Evolutionary conservation across 2,113 vertebrate species (phyloP).

Genomic region (Ranitomeya imitator): DNA sequence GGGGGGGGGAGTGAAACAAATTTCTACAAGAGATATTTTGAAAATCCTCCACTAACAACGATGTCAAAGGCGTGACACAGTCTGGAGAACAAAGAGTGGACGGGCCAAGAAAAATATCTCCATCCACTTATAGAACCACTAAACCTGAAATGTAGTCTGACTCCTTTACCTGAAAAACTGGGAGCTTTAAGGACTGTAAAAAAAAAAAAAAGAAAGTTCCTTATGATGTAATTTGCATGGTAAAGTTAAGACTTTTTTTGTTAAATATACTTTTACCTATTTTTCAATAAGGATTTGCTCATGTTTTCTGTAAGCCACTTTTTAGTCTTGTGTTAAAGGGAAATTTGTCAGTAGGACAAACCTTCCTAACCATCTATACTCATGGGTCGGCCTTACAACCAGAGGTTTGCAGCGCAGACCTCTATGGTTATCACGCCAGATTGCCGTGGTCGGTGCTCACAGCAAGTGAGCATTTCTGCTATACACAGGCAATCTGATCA

Average conservation of each 20-base stretch:
- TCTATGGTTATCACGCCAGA: no score
- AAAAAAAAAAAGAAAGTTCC: neutral
- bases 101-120: constrained; percentile 65
- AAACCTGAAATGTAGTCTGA: neutral
- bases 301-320: neutral
- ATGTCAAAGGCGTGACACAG: constrained; percentile 59
- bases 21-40: constrained; percentile 59
- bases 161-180: neutral
- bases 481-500: no score
- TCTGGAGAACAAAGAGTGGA: constrained; percentile 63
- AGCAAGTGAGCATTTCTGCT: no score
- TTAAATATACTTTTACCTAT: neutral
- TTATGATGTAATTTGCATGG: neutral
- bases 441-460: no score
- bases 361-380: no score
- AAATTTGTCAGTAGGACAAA: no score
- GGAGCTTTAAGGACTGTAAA: neutral
- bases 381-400: no score
- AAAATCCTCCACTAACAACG: constrained; percentile 64
- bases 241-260: neutral
- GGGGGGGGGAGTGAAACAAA: constrained; percentile 63
- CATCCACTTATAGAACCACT: constrained; percentile 35
- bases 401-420: no score
- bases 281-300: neutral
- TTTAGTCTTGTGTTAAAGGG: neutral